phyloP scores from a whole-genome alignment of 2,888 invertebrate species.

The Heliconius erato region DNA sequence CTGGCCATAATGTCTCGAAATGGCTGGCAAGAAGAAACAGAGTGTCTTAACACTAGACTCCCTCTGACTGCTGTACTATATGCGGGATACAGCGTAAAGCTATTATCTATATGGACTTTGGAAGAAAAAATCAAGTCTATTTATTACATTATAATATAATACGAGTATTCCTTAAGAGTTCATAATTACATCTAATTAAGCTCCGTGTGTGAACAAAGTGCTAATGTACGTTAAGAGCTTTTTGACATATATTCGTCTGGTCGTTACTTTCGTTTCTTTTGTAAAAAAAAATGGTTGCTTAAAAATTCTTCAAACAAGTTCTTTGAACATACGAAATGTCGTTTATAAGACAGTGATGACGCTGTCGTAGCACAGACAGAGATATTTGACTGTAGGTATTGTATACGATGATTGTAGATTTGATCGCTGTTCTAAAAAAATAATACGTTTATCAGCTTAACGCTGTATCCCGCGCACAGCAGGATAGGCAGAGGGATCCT shows the following conservation, averaged over 20 bases:
- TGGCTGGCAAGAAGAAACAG: no score
- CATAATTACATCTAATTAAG: conserved; percentile 14
- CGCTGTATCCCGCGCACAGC: no score
- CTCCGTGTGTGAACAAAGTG: neutral
- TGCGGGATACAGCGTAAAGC: neutral
- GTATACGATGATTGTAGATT: no score
- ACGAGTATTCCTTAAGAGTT: neutral
- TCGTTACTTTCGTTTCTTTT: neutral
- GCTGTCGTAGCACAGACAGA: neutral
- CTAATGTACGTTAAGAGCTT: conserved; percentile 13
- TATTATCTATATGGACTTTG: neutral
- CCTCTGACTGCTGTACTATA: neutral
- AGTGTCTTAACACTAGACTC: neutral
- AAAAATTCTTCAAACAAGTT: neutral
- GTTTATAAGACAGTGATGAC: neutral
- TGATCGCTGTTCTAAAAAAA: no score
- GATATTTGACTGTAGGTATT: neutral
- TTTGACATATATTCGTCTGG: conserved; percentile 13
- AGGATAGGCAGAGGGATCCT: no score
- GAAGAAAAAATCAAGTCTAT: neutral
- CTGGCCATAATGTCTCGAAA: no score
- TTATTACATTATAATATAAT: neutral
- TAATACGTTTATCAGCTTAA: no score
- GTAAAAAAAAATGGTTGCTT: neutral
- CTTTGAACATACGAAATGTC: neutral